Conservation (phyloP, 2,113 vertebrate genomes). For the Scolopax mira region DNA sequence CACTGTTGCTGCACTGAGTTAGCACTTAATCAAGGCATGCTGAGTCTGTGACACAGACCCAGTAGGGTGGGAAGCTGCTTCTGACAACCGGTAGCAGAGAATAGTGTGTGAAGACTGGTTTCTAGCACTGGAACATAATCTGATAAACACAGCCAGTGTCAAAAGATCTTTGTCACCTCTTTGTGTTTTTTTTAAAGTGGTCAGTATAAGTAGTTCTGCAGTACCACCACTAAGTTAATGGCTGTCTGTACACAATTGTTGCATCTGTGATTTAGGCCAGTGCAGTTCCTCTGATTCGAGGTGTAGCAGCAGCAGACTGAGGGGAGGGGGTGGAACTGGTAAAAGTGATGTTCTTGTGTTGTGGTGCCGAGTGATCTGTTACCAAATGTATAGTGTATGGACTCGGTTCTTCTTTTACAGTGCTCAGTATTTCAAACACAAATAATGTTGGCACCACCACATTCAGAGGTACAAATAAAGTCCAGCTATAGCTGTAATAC, state of each 20-base stretch:
- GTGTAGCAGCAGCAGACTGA: background rate
- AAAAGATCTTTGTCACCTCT: background rate
- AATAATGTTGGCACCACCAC: background rate
- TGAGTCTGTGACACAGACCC: background rate
- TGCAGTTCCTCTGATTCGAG: background rate
- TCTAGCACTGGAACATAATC: background rate
- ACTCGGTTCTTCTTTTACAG: background rate
- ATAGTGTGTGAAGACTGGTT: background rate
- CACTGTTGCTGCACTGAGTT: background rate
- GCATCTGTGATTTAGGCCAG: background rate
- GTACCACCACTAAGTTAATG: background rate
- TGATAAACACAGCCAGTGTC: background rate
- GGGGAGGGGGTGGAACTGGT: background rate
- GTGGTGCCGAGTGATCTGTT: background rate
- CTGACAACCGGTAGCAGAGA: background rate
- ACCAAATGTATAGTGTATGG: background rate
- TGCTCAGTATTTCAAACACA: background rate
- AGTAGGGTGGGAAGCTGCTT: background rate
- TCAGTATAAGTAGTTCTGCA: background rate
- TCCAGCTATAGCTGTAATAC: background rate
- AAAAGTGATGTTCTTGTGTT: background rate
- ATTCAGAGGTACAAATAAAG: background rate
- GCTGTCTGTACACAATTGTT: background rate
- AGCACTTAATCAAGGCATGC: background rate
- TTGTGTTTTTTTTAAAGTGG: background rate